phyloP scores from a whole-genome alignment of 2,113 vertebrate species.

The Eira barbara region DNA sequence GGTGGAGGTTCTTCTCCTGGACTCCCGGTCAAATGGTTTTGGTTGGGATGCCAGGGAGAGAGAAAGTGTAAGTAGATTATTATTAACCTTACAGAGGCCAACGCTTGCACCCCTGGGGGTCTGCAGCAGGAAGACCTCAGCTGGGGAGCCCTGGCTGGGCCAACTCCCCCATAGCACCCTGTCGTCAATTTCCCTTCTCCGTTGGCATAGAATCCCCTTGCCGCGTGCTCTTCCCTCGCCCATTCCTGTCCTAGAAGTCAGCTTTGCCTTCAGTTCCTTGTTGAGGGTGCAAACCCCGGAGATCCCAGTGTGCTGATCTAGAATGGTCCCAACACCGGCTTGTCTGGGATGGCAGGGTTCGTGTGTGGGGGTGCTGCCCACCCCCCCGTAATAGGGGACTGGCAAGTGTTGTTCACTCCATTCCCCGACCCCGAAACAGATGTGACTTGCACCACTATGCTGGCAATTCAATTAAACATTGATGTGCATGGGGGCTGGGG shows the following conservation, averaged over 20 bases:
- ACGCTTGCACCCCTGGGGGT: background rate
- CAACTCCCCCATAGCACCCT: background rate
- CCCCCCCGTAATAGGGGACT: background rate
- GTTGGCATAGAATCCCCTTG: background rate
- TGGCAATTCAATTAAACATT: slow-evolving; percentile 96
- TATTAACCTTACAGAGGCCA: background rate
- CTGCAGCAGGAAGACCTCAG: background rate
- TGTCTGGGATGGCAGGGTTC: background rate
- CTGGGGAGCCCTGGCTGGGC: background rate
- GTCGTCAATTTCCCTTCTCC: background rate
- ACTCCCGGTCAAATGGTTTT: background rate
- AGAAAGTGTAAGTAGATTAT: background rate
- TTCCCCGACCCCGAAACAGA: slow-evolving; percentile 93
- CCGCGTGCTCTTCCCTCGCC: accelerated
- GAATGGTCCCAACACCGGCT: background rate
- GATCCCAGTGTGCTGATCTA: background rate
- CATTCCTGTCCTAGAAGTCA: background rate
- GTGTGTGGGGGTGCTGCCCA: background rate
- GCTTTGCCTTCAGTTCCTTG: background rate
- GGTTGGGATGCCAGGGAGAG: background rate
- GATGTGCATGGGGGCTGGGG: slow-evolving; percentile 85
- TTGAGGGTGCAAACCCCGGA: background rate
- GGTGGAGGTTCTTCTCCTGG: background rate
- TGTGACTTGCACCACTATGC: slow-evolving; percentile 92
- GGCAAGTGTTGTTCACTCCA: slow-evolving; percentile 68